Evolutionary conservation across 2,113 vertebrate species (phyloP).

Genomic region (Hippocampus zosterae): DNA sequence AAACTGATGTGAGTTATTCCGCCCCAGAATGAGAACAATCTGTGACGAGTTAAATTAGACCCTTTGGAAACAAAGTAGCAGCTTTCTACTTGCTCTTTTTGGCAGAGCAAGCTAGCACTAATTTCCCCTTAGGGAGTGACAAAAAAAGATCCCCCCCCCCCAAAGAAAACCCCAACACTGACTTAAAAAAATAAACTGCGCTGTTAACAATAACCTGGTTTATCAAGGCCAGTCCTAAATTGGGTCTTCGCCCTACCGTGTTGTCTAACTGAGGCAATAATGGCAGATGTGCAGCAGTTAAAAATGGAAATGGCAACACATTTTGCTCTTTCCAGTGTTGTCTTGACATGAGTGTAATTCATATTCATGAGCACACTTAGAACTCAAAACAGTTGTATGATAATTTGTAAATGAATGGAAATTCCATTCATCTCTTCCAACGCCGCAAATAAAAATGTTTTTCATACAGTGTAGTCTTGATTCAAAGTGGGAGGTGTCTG

Average conservation of each 20-base stretch:
- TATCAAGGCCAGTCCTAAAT: constrained; percentile 36
- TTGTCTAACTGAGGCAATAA: constrained; percentile 8
- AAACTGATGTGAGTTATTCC: neutral
- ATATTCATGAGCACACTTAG: too few species aligned
- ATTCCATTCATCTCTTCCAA: too few species aligned
- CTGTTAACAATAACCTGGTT: constrained; percentile 19
- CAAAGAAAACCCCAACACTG: neutral
- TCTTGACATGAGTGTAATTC: too few species aligned
- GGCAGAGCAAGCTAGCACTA: constrained; percentile 34
- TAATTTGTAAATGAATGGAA: too few species aligned
- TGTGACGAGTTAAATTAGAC: constrained; percentile 27
- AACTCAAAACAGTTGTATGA: too few species aligned
- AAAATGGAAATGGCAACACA: neutral
- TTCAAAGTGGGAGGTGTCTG: too few species aligned
- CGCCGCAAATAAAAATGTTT: too few species aligned
- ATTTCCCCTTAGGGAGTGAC: constrained; percentile 47
- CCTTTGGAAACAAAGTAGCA: constrained; percentile 35
- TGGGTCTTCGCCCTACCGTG: constrained; percentile 8
- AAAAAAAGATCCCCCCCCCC: constrained; percentile 17
- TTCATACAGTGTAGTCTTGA: too few species aligned
- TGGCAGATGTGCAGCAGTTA: neutral
- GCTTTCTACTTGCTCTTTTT: constrained; percentile 42
- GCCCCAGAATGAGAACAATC: constrained; percentile 25
- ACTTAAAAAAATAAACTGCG: constrained; percentile 37
- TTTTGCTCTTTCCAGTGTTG: too few species aligned